Evolutionary conservation across 2,113 vertebrate species (phyloP), one percentile per base, ranked within the genome.

Genomic region (Verasper variegatus): DNA sequence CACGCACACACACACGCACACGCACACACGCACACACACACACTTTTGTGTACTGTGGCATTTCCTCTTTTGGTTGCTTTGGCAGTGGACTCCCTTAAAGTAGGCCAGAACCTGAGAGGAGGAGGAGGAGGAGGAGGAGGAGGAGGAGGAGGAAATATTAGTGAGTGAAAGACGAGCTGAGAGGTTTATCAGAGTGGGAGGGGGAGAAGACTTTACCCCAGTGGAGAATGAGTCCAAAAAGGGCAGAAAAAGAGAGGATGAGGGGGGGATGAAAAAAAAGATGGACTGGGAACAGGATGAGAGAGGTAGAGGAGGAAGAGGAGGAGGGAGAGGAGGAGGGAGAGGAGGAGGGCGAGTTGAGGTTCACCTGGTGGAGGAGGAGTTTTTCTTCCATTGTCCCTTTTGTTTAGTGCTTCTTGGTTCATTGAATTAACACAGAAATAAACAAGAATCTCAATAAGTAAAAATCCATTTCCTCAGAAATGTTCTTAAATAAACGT

Each of bases 61-160:
- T 57, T 65, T 56, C 66, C 60, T 62, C 55, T 31, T 76, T 3
- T 26, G 11, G 37, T 23, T 12, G 1, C 57, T 63, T 51, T n/a
- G 59, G 47, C 69, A 40, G 63, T 7, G 11, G 17, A 52, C 15
- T 9, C 9, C 9, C 40, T 62, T 52, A 71, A 71, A 62, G 14
- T 49, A 67, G 83, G 68, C 55, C 81, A 45, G 65, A 66, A 70
- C 20, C 51, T 47, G 57, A 42, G 61, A 57, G 20, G 55, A 74
- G 35, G 56, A 49, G 45, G 26, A 40, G 49, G 47, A n/a, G 47
- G 17, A 55, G 23, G 52, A 56, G 18, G 14, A 27, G 56, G 0
- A 27, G 23, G 23, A 6, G 12, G 17, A 49, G 58, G 17, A 55
- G 6, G 31, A 31, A 31, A 31, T 31, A 31, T 31, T 31, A 31